Conservation (phyloP, 2,797 vertebrate species). For the Platyrinchus mystaceus region DNA sequence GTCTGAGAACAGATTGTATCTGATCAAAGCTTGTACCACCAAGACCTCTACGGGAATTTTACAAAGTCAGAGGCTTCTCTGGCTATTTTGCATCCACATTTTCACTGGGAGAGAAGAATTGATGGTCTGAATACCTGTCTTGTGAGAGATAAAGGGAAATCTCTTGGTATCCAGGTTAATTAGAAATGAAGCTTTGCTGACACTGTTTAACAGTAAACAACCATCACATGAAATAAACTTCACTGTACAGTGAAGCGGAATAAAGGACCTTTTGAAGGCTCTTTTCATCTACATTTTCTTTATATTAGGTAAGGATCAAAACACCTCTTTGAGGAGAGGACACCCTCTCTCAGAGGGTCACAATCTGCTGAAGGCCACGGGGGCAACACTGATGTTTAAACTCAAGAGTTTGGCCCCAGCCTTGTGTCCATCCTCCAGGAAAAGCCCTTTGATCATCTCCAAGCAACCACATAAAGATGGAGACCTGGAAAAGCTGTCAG, state of each 20-base stretch:
- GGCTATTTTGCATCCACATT: not conserved
- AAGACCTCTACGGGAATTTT: not conserved
- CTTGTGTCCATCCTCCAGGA: not conserved
- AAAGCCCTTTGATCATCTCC: not conserved
- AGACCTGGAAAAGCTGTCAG: not conserved
- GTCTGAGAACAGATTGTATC: not conserved
- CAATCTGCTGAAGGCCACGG: rapidly evolving
- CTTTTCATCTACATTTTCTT: not conserved
- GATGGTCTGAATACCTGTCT: not conserved
- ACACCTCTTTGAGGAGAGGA: rapidly evolving
- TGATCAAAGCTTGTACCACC: not conserved
- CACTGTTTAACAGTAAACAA: not conserved
- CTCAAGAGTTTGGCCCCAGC: not conserved
- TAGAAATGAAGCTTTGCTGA: not conserved
- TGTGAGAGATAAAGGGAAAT: not conserved
- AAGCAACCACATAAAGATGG: rapidly evolving
- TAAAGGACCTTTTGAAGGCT: not conserved
- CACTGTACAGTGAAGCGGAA: not conserved
- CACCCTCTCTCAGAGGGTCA: rapidly evolving
- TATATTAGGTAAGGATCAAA: rapidly evolving
- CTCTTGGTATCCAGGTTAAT: not conserved
- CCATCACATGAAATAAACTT: not conserved
- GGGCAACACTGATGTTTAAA: not conserved
- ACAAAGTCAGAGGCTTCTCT: not conserved
- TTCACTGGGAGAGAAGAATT: not conserved